Evolutionary conservation across 2,888 invertebrate species (phyloP), one percentile per base, ranked within the genome.

Genomic region (Folsomia manolachei): DNA sequence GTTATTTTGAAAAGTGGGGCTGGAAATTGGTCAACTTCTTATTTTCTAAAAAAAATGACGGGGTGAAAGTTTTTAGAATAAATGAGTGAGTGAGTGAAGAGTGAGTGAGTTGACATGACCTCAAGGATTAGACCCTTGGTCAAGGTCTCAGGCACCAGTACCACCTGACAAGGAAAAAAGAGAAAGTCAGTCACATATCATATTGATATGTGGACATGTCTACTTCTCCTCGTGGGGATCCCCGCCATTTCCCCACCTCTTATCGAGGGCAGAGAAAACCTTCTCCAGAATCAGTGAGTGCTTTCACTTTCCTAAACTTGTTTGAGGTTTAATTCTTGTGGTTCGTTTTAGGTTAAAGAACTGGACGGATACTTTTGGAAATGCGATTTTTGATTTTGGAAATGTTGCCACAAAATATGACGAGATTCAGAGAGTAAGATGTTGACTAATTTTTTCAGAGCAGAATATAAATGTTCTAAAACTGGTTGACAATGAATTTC

Each of bases 331-430:
- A n/a, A n/a, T n/a, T n/a, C n/a, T n/a, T n/a, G n/a, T n/a, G n/a
- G n/a, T n/a, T n/a, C 39, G 4, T 14, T 39, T 39, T 39, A 94
- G 94, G 76, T 90, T 94, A 60, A 88, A 88, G 82, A 87, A 87
- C 85, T 94, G 94, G 94, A 93, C 93, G 24, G 87, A 89, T 76
- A 87, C 86, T 71, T 87, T 95, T 74, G 94, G 94, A 39, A 88
- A 89, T 77, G 92, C 93, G 82, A 84, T 94, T 78, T 92, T 90
- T 89, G 87, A 89, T 81, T 86, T 94, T 76, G 93, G 91, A 71
- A 88, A 89, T 82, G 88, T 88, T 75, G 89, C 93, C 81, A 93
- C 92, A 39, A 91, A 91, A 84, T 89, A 90, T 67, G 87, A 89
- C 79, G 90, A 92, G 84, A 90, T 94, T 75, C 89, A 90, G 85